Percentiles rank a stretch among this genome's conserved stretches.
phyloP scores from a whole-genome alignment of 2,113 vertebrate genomes.

The Xiphophorus maculatus region DNA sequence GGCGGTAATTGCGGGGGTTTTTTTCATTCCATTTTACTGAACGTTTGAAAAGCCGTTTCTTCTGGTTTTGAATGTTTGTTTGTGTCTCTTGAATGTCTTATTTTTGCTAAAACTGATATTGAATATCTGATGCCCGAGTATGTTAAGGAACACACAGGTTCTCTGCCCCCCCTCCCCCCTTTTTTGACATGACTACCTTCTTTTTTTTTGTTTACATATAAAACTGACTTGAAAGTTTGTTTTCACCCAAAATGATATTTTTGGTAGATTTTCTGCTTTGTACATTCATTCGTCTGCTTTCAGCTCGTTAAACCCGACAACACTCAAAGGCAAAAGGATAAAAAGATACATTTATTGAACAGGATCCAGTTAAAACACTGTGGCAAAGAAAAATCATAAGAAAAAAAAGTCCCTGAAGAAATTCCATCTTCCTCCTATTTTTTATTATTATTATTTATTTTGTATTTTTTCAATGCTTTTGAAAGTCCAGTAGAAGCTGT shows the following conservation, averaged over 20 bases:
- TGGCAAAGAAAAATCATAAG: background rate
- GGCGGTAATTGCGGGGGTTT: too few species aligned
- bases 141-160: background rate
- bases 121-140: background rate
- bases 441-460: too few species aligned
- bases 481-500: conserved; percentile 19
- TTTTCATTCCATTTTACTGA: background rate
- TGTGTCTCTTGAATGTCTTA: background rate
- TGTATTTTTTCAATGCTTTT: conserved; percentile 15
- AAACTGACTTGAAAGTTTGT: background rate
- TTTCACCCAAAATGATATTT: too few species aligned
- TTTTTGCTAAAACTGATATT: background rate
- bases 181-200: background rate
- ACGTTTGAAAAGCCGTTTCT: background rate
- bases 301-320: background rate
- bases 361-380: background rate
- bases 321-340: background rate
- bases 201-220: background rate
- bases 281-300: background rate
- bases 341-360: background rate
- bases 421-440: background rate
- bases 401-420: background rate
- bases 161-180: background rate
- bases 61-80: background rate
- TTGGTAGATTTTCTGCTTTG: background rate